phyloP scores from a whole-genome alignment of 1,140 invertebrate genomes.

The Pseudomyrmex cubaensis region DNA sequence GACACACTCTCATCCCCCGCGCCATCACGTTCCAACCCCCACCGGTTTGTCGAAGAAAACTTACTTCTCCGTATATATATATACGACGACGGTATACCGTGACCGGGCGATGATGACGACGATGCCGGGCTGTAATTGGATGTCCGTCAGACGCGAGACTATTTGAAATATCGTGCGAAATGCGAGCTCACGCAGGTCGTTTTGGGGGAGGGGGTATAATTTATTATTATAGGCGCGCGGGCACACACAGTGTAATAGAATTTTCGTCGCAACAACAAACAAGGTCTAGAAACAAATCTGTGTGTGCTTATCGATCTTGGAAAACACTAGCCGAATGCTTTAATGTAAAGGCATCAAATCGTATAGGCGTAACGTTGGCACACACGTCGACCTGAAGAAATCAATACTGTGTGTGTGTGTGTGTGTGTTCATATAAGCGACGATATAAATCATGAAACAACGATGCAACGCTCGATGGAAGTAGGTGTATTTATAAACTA shows the following conservation, averaged over 20 bases:
- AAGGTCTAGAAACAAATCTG: too few relatives aligned
- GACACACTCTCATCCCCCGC: constrained; percentile 43
- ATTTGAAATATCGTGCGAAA: constrained; percentile 54
- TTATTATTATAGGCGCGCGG: not conserved
- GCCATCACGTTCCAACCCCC: constrained; percentile 9
- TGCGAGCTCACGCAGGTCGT: constrained; percentile 22
- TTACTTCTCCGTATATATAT: constrained; percentile 7
- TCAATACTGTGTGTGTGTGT: constrained; percentile 52
- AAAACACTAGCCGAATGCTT: constrained; percentile 36
- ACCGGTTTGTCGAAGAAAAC: constrained; percentile 47
- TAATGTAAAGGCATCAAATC: constrained; percentile 43
- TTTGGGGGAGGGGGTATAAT: too few relatives aligned
- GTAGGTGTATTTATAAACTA: constrained; percentile 60
- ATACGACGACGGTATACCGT: constrained; percentile 52
- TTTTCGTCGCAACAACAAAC: constrained; percentile 4
- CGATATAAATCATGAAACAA: constrained; percentile 66
- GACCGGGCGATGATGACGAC: constrained; percentile 67
- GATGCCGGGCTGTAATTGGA: constrained; percentile 64
- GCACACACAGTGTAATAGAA: constrained; percentile 37
- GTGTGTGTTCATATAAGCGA: constrained; percentile 45
- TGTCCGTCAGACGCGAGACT: constrained; percentile 45
- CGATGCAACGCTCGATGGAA: constrained; percentile 40
- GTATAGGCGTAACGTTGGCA: constrained; percentile 53
- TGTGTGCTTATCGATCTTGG: too few relatives aligned
- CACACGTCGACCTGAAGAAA: constrained; percentile 29